Evolutionary conservation across 2,797 vertebrate species (phyloP), one percentile per base, ranked within the genome.

Genomic region (Brachymystax lenok): DNA sequence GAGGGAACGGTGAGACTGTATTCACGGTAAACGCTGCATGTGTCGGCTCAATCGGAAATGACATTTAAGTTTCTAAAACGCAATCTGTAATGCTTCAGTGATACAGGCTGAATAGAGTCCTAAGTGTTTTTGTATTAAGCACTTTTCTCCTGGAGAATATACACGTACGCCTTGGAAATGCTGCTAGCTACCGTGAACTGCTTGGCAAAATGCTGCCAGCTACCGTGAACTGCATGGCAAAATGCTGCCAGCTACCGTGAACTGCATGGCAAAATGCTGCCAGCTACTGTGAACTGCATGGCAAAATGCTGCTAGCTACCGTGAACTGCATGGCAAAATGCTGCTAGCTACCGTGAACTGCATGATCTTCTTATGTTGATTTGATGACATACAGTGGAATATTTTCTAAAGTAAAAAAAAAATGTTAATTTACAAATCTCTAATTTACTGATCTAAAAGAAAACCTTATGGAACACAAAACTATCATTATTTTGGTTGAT

Each of bases 371-470:
- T 80, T 46, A 24, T 69, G n/a, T 40, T 77, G 84, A 90, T 91
- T 89, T 69, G 74, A 86, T 83, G 77, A 79, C 85, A 83, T 87
- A 85, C 82, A 88, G 84, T 77, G 85, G 79, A 76, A 86, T 84
- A 77, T 75, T 69, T 88, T 89, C 91, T 92, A 89, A 95, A 88
- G 92, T 83, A 92, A 74, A 78, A 81, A 52, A 92, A 70, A 72
- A 81, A 59, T n/a, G 81, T 80, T 92, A 90, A 93, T 92, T 93
- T 94, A 95, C 90, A 94, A 90, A 89, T 86, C 86, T 90, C 91
- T 85, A 84, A 92, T 91, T 88, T 90, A 92, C 77, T 83, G 83
- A 90, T 92, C 86, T 88, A 89, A 88, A 90, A 61, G 6, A 64
- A 85, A 86, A 86, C 83, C 19, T 28, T 83, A 87, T 77, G 69